Conservation (phyloP, 2,113 vertebrate genomes). For the Melanotaenia duboulayi region DNA sequence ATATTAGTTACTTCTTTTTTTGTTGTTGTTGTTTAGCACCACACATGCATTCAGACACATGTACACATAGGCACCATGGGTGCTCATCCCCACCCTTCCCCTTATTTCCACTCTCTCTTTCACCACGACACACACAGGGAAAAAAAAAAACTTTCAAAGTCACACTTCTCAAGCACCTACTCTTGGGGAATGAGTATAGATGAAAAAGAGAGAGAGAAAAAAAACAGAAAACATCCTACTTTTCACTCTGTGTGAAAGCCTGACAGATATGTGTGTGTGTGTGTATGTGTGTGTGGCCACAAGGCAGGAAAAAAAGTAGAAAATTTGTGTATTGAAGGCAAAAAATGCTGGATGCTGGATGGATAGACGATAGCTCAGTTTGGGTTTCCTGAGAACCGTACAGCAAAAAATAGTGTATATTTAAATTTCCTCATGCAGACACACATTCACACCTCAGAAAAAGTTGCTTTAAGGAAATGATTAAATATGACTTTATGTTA, state of each 20-base stretch:
- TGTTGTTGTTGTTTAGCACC: constrained; percentile 8
- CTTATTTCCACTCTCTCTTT: constrained; percentile 39
- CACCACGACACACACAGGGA: constrained; percentile 41
- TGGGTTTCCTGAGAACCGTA: constrained; percentile 21
- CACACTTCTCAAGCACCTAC: constrained; percentile 72
- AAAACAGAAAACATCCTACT: constrained; percentile 64
- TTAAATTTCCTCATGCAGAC: not conserved
- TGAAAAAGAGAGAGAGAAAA: no score
- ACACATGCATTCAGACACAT: constrained; percentile 12
- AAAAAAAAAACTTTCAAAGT: constrained; percentile 63
- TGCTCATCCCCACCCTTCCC: constrained; percentile 29
- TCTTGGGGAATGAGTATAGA: constrained; percentile 67
- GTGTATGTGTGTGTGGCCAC: constrained; percentile 46
- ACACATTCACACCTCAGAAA: not conserved
- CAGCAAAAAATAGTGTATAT: no score
- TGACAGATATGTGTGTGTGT: constrained; percentile 68
- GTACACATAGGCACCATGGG: constrained; percentile 30
- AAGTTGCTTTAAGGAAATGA: not conserved
- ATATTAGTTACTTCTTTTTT: constrained; percentile 62
- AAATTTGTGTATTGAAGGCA: constrained; percentile 35
- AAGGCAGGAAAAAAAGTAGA: constrained; percentile 22
- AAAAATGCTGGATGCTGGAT: constrained; percentile 26
- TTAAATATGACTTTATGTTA: constrained; percentile 31
- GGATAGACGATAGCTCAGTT: constrained; percentile 14
- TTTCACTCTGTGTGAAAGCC: constrained; percentile 67